Base-by-base conservation (phyloP, 2,113 vertebrate species). In the Mustelus asterias region DNA sequence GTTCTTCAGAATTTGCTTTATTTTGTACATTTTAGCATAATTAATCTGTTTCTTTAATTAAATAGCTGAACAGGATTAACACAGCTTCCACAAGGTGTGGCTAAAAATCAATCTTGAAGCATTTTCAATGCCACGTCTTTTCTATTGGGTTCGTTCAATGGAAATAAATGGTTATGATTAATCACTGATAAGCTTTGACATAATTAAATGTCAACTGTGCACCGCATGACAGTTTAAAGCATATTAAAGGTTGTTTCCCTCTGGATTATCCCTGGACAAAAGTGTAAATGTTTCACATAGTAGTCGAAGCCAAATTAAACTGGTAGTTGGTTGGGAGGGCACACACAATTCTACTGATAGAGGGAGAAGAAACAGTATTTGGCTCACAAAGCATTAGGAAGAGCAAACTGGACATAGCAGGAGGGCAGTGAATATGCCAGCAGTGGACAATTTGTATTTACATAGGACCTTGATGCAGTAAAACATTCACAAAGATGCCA, bases 181-280 rank as follows among this genome's bases (percentile, higher is more conserved):
- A 93, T 93, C 60, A 37, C 60, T 93, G 33, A 93, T 93, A 67
- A 65, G 89, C 33, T 22, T 37, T 93, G 89, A 65, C 60, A 93
- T 65, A 93, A 93, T 93, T 60, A 93, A 67, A 37, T 93, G 60
- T 93, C 89, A 67, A 67, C 9, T 33, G 60, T 63, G 8, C 16
- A n/a, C 6, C 89, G 63, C 89, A 37, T 65, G 58, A 58, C 89
- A 65, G 60, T 63, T 93, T 93, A 93, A 93, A 65, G 33, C 1
- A n/a, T 65, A 65, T 67, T 93, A 67, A 93, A 67, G 60, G n/a
- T 37, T 67, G 89, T 93, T 93, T 65, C 60, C 60, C 60, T 93
- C 33, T 37, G 33, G 29, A 93, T 8, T 20, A 2, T 37, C 63
- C 60, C 33, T 20, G 33, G 14, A 18, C n/a, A 93, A 22, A 16